A percentile compares a stretch with the other conserved stretches of the same genome.
Evolutionary conservation across 2,797 vertebrate species (phyloP).

Genomic region (Darevskia nairensis): DNA sequence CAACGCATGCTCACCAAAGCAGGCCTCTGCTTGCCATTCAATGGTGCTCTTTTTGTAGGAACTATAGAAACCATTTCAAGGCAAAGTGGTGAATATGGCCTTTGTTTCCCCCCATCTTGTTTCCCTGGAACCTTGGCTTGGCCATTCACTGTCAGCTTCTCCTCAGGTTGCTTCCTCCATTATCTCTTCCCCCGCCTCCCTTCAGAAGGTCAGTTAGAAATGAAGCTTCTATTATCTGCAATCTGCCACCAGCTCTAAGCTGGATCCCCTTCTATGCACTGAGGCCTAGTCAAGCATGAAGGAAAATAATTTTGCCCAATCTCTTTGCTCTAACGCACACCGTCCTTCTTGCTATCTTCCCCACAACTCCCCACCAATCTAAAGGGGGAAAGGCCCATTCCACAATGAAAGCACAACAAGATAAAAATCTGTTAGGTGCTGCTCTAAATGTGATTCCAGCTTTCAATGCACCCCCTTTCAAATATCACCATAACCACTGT

Average conservation of each 20-base stretch:
- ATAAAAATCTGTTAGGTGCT: constrained; percentile 62
- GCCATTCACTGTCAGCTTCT: constrained; percentile 47
- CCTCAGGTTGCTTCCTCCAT: constrained; percentile 64
- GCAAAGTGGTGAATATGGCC: constrained; percentile 31
- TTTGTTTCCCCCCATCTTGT: constrained; percentile 58
- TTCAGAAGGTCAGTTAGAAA: constrained; percentile 91
- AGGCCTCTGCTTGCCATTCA: constrained; percentile 40
- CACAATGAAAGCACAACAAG: constrained; percentile 64
- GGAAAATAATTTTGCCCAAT: constrained; percentile 98
- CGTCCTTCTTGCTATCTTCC: constrained; percentile 57
- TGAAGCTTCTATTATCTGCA: constrained; percentile 93
- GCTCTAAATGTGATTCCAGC: constrained; percentile 50
- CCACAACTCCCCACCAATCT: constrained; percentile 52
- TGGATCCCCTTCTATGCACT: constrained; percentile 89
- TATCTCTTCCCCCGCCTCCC: constrained; percentile 64
- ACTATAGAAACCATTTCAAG: constrained; percentile 46
- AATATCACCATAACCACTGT: constrained; percentile 35
- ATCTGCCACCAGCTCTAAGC: constrained; percentile 92
- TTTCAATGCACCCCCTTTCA: constrained; percentile 41
- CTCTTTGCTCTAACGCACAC: constrained; percentile 82
- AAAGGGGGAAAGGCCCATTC: constrained; percentile 52
- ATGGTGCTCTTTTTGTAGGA: not conserved
- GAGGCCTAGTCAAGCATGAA: constrained; percentile 95
- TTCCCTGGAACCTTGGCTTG: not conserved
- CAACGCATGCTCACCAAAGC: constrained; percentile 43